These are phyloP conservation scores for Azorinus chamasolen DNA, from an alignment of 2,888 invertebrate species.

Conservation along the genomic window DNA sequence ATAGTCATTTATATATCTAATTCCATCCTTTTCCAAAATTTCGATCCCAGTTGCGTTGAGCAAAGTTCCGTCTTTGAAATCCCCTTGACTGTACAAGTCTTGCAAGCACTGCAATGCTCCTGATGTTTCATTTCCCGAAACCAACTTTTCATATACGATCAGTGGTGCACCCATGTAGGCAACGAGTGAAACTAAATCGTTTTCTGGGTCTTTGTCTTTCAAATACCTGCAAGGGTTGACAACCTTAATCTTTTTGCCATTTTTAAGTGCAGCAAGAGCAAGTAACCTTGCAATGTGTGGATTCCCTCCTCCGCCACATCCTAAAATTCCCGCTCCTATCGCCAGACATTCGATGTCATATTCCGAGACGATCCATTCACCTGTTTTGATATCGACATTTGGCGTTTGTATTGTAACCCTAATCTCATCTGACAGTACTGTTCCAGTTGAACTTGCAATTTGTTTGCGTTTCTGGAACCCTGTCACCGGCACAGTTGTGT, in stretches of 20 bases:
- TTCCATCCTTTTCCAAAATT: constrained; percentile 60
- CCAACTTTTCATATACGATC: constrained; percentile 75
- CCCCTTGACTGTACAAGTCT: constrained; percentile 66
- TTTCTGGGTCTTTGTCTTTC: constrained; percentile 50
- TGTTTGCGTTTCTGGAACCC: constrained; percentile 44
- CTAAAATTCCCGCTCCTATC: constrained; percentile 83
- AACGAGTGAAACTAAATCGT: constrained; percentile 67
- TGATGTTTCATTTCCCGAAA: constrained; percentile 67
- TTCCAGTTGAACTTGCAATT: constrained; percentile 54
- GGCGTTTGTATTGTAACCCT: constrained; percentile 45
- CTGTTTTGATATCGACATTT: constrained; percentile 61
- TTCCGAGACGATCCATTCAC: constrained; percentile 80
- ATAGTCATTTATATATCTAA: constrained; percentile 73
- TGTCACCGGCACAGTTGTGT: not conserved
- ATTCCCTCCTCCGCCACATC: constrained; percentile 84
- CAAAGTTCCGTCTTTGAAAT: constrained; percentile 65
- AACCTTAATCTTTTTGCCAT: constrained; percentile 78
- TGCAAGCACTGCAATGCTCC: constrained; percentile 69
- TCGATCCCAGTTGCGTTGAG: constrained; percentile 51
- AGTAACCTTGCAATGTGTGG: constrained; percentile 77
- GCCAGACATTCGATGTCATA: constrained; percentile 83
- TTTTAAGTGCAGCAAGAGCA: constrained; percentile 64
- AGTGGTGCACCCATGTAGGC: constrained; percentile 82
- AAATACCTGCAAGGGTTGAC: constrained; percentile 72
- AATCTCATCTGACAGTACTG: constrained; percentile 27